phyloP scores from a whole-genome alignment of 2,113 vertebrate genomes.

The Vombatus ursinus region DNA sequence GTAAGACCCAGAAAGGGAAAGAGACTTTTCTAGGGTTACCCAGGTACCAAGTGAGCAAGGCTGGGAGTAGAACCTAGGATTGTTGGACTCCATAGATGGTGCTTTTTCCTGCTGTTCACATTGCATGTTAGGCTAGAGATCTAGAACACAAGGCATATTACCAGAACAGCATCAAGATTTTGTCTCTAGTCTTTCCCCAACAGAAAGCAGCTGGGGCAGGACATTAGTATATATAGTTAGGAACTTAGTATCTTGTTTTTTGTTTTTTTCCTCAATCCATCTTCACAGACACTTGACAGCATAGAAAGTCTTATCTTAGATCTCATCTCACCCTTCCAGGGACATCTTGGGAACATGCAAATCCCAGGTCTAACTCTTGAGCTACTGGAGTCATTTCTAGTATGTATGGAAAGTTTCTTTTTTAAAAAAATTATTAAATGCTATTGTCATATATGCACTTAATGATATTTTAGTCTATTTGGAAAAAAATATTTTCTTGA shows the following conservation, averaged over 20 bases:
- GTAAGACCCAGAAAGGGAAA: background rate
- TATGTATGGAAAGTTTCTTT: background rate
- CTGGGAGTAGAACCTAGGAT: background rate
- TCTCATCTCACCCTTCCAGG: conserved; percentile 31
- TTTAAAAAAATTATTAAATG: conserved; percentile 28
- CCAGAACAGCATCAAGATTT: background rate
- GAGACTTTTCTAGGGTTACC: background rate
- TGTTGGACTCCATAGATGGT: background rate
- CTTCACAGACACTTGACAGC: background rate
- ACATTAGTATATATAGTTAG: background rate
- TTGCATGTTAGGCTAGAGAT: background rate
- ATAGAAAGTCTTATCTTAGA: background rate
- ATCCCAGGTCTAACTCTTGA: conserved; percentile 28
- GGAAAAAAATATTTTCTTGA: conserved; percentile 51
- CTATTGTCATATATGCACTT: conserved; percentile 41
- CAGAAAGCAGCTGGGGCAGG: background rate
- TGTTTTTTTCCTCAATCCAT: background rate
- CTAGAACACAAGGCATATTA: background rate
- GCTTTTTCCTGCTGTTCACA: background rate
- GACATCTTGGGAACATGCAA: conserved; percentile 37
- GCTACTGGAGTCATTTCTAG: conserved; percentile 38
- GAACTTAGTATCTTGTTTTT: background rate
- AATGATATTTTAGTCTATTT: conserved; percentile 59
- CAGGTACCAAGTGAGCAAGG: background rate
- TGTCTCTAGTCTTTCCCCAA: background rate